Evolutionary conservation across 2,797 vertebrate genomes (phyloP), one percentile per base, ranked within the genome.

Genomic region (Nyctibius grandis): DNA sequence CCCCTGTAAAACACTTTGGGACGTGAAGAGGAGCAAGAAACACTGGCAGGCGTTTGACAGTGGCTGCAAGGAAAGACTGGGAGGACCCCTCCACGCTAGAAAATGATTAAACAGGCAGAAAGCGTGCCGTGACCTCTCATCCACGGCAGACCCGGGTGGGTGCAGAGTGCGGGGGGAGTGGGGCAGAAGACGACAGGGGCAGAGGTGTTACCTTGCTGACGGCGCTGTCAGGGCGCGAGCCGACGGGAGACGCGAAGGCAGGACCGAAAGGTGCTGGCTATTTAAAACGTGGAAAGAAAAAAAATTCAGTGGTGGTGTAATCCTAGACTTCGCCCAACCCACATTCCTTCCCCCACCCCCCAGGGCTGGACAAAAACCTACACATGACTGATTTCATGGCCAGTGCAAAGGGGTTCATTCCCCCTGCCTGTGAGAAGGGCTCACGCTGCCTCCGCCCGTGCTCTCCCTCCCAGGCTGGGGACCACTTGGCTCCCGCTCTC

Each of bases 321-420:
- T 98, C 97, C 97, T 97, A 98, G 97, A 98, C 98, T 97, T 96
- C 81, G 97, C 96, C 97, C 98, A 90, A 96, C 98, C 98, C 98
- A 98, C 98, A 98, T 98, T 98, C 97, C 95, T 82, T 95, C 96
- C 97, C 97, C 91, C 88, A 72, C 93, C 96, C 92, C 92, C 73
- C 51, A 95, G 92, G 97, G 95, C 94, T 63, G 84, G 89, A 95
- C 96, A 96, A 95, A 95, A 94, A 73, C 94, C 93, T 88, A 60
- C 96, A 97, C 94, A 86, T 47, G 93, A 97, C 95, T 94, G 95
- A 94, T 85, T 96, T 89, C 87, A 89, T 85, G 94, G 96, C 77
- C 92, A 70, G 76, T 15, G 51, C 78, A 7, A 69, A 79, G 78
- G 34, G 69, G 70, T 69, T 88, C 40, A 23, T 60, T 86, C 76